These are phyloP conservation scores for Calephelis virginiensis DNA, from an alignment of 1,140 invertebrate genomes.

Conservation along the genomic window DNA sequence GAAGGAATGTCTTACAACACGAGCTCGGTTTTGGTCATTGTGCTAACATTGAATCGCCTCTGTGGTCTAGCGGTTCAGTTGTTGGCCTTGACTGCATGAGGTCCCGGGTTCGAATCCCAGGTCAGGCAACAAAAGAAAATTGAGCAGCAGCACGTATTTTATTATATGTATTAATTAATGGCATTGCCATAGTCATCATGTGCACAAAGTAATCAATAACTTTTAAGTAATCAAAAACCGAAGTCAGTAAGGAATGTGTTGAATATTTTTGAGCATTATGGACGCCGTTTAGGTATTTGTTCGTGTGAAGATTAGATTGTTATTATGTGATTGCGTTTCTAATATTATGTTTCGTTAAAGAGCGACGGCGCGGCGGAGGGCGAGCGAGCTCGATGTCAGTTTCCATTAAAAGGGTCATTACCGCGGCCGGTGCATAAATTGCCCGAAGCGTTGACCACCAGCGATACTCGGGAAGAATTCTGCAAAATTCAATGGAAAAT, in stretches of 20 bases:
- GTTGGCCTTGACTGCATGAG: too few relatives aligned
- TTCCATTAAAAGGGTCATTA: constrained; percentile 66
- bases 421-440: constrained; percentile 58
- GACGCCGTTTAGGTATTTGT: constrained; percentile 44
- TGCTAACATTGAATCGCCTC: too few relatives aligned
- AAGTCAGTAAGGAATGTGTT: constrained; percentile 10
- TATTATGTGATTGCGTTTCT: constrained; percentile 56
- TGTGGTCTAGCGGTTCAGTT: too few relatives aligned
- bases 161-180: too few relatives aligned
- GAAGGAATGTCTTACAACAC: too few relatives aligned
- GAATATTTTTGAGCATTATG: constrained; percentile 40
- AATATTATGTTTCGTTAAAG: constrained; percentile 66
- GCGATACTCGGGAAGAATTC: constrained; percentile 23
- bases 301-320: constrained; percentile 58
- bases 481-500: constrained; percentile 16
- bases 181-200: background rate
- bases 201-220: constrained; percentile 10
- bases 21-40: too few relatives aligned
- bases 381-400: constrained; percentile 51
- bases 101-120: too few relatives aligned
- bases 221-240: constrained; percentile 11
- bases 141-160: too few relatives aligned
- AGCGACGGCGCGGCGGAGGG: constrained; percentile 33
- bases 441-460: constrained; percentile 52
- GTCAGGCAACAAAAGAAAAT: too few relatives aligned